Base-by-base conservation (phyloP, 2,888 invertebrate genomes). In the Himalopsyche japonica region DNA sequence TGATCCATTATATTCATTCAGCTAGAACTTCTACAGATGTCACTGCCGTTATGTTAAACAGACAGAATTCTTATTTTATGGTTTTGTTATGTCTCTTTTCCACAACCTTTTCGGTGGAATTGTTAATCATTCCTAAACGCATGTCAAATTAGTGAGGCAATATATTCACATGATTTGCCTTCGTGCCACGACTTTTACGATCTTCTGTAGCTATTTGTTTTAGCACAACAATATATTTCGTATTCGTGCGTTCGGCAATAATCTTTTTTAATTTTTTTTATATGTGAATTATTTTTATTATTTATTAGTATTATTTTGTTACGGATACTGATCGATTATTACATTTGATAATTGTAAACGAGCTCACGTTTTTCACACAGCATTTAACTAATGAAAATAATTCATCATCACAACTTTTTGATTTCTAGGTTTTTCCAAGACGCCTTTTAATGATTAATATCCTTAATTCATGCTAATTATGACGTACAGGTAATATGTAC, bases 151-250 rank as follows among this genome's bases (percentile, higher is more conserved):
- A 47, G 47, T 37, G 27, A 47, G 24, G 77, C 34, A 77, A 77
- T 34, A 34, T 77, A 77, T 37, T 34, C 77, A 34, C 79, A 57
- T 57, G 57, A 47, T 79, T 79, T 79, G 79, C 47, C 79, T 79
- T 79, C 79, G 79, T 37, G 48, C 37, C 27, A 79, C 79, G 48
- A 27, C 48, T 34, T 27, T 47, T 47, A 79, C 43, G 48, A 79
- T 43, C 79, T 24, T 20, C 43, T 37, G 18, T 43, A 34, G 27
- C 48, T 79, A 47, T 48, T 79, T 37, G 43, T 79, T 79, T 79
- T 43, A 57, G 57, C 57, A 57, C 57, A 57, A 20, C 20, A 20
- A 49, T 57, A 3, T 57, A n/a, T 57, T 57, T 57, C 6, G 20
- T 57, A 57, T 57, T 20, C 20, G 57, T 57, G 57, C 57, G 5